Percentiles rank a stretch among this genome's conserved stretches.
phyloP scores from a whole-genome alignment of 2,888 invertebrate species.

The Hyppa rectilinea region DNA sequence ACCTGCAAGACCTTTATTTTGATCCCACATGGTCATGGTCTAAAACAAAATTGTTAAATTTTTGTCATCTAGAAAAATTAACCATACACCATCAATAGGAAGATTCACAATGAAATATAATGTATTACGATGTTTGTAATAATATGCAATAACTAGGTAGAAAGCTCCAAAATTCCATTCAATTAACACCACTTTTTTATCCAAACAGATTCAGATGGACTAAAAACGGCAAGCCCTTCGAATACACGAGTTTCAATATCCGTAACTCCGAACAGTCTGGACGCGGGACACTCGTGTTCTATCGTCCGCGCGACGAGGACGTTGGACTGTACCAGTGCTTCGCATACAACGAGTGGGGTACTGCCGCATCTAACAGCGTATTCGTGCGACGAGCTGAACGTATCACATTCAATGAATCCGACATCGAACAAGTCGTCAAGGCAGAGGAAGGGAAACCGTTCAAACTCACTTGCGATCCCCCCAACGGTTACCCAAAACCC shows the following conservation, averaged over 20 bases:
- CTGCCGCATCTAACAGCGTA: conserved; percentile 98
- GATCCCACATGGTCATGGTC: too few species aligned
- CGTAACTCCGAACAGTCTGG: conserved; percentile 98
- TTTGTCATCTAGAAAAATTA: too few species aligned
- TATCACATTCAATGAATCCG: conserved; percentile 94
- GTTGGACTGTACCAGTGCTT: conserved; percentile 99
- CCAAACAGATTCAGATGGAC: conserved; percentile 95
- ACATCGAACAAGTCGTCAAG: conserved; percentile 79
- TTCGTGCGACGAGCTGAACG: conserved; percentile 97
- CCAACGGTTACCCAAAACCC: conserved; percentile 99
- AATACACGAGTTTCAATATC: conserved; percentile 98
- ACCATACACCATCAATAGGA: too few species aligned
- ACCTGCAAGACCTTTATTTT: too few species aligned
- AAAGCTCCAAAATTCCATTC: too few species aligned
- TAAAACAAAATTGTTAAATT: too few species aligned
- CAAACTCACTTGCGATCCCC: conserved; percentile 97
- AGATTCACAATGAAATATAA: too few species aligned
- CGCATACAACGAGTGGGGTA: conserved; percentile 98
- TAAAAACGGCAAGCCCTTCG: conserved; percentile 98
- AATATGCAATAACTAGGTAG: too few species aligned
- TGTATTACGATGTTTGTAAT: too few species aligned
- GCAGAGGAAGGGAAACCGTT: conserved; percentile 97
- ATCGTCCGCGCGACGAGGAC: conserved; percentile 97
- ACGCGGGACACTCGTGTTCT: conserved; percentile 97
- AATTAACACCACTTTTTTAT: conserved; percentile 56